A percentile compares a stretch with the other conserved stretches of the same genome.
Conservation (phyloP, 2,888 invertebrate genomes). For the Stenoptilia bipunctidactyla region DNA sequence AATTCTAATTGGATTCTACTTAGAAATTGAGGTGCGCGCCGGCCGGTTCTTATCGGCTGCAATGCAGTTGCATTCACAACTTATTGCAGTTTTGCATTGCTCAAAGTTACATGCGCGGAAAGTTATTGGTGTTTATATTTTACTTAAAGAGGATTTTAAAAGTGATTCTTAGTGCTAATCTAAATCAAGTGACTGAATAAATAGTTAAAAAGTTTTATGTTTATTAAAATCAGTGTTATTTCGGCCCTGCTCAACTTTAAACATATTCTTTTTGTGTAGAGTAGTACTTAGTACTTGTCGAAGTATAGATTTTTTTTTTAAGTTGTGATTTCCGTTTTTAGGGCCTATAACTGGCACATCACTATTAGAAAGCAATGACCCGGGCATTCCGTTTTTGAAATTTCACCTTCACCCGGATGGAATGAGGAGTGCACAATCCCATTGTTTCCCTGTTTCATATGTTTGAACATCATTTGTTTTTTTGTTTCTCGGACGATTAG, state of each 20-base stretch:
- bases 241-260: constrained; percentile 72
- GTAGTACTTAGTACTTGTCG: constrained; percentile 26
- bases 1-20: constrained; percentile 60
- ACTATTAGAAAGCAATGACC: constrained; percentile 58
- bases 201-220: constrained; percentile 47
- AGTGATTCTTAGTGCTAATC: constrained; percentile 56
- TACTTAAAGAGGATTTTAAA: constrained; percentile 37
- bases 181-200: constrained; percentile 51
- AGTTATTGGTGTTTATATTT: constrained; percentile 55
- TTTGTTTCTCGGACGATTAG: constrained; percentile 71
- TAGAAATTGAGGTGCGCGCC: constrained; percentile 64
- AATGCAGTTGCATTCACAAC: constrained; percentile 71
- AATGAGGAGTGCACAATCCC: constrained; percentile 67
- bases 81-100: constrained; percentile 70
- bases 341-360: constrained; percentile 49
- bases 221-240: constrained; percentile 61
- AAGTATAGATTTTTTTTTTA: constrained; percentile 34
- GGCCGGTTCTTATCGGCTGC: constrained; percentile 71
- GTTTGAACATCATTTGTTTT: constrained; percentile 71
- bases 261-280: constrained; percentile 52
- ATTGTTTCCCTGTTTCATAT: constrained; percentile 70
- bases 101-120: constrained; percentile 64
- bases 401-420: constrained; percentile 60
- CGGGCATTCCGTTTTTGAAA: constrained; percentile 65
- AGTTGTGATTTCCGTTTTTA: constrained; percentile 53